Base-by-base conservation (phyloP, 1,140 invertebrate genomes). In the Musca vetustissima region DNA sequence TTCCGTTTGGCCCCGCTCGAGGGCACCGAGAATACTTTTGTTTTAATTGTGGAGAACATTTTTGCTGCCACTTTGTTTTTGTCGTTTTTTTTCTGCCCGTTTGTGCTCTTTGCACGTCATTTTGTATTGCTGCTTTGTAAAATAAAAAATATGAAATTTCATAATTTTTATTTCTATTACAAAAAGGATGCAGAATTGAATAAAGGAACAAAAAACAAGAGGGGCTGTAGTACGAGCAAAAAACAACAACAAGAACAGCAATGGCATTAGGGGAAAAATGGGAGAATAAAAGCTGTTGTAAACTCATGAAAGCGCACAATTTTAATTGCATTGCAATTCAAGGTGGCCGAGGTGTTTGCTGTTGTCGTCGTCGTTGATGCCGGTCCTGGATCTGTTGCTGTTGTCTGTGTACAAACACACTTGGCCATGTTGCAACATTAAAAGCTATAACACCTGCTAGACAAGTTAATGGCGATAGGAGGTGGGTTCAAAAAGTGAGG, bases 291-390 rank as follows among this genome's bases (percentile, higher is more conserved):
- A 13, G 57, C 57, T 61, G 57, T 61, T 61, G 28, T 61, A 19
- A 61, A 32, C 57, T 61, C 57, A 61, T 21, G 28, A 61, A 68
- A 36, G 67, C 67, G 67, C 53, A 49, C 67, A 68, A 57, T 68
- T 68, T 68, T 68, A 68, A 68, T 68, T 68, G 67, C 67, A 68
- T 68, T 59, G 57, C 57, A 61, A 61, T 61, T 61, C 57, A 61
- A 61, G 57, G 48, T 50, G 50, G 28, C 64, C 24, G 21, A 59
- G 21, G n/a, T 59, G 55, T n/a, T 13, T 59, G 49, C 49, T 52
- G 49, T 19, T 52, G 7, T 32, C n/a, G n/a, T n/a, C n/a, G n/a
- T n/a, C 19, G 57, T 4, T n/a, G 2, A 32, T 36, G 57, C 57
- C 49, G 64, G 3, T 28, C 2, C 3, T n/a, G 36, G n/a, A 24